Evolutionary conservation across 2,888 invertebrate genomes (phyloP), one percentile per base, ranked within the genome.

Genomic region (Meghimatium bilineatum): DNA sequence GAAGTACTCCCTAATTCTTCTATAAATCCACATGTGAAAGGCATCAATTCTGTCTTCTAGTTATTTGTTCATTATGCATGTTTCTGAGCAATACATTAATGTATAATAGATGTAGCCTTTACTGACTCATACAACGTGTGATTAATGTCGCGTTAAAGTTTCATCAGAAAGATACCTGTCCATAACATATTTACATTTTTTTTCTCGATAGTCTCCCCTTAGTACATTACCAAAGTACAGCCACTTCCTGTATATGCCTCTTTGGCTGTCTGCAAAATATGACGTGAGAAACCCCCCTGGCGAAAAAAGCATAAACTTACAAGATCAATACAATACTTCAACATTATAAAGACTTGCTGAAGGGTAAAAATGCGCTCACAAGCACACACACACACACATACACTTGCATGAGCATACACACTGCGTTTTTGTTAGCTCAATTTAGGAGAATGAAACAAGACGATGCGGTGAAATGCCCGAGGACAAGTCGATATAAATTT

Each of bases 401-500:
- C 10, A 60, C 38, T 60, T 74, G 52, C 74, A 52, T 32, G 78
- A 78, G 38, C 44, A 78, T 44, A 67, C 78, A 67, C 66, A n/a
- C 44, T 20, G 5, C 17, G n/a, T 56, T 78, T 10, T 38, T 66
- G 63, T 23, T 77, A 34, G 76, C 76, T 63, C 56, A 77, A 77
- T 77, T 60, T 77, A 77, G 76, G 49, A 38, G 69, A 80, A 69
- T 44, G 56, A 80, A 71, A 80, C 36, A 80, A 69, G 67, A 71
- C 69, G 80, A 63, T 79, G 44, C 38, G 72, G 74, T 81, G 44
- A 36, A 60, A 38, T 34, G 81, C 81, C 81, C 63, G 63, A 74
- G 81, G 81, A 72, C 74, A 81, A 23, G 63, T 81, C 81, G 81
- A 81, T 81, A 81, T 81, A 81, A 81, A 81, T 81, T 81, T 81